A percentile compares a stretch with the other conserved stretches of the same genome.
Conservation (phyloP, 2,113 vertebrate genomes). For the Corapipo altera region DNA sequence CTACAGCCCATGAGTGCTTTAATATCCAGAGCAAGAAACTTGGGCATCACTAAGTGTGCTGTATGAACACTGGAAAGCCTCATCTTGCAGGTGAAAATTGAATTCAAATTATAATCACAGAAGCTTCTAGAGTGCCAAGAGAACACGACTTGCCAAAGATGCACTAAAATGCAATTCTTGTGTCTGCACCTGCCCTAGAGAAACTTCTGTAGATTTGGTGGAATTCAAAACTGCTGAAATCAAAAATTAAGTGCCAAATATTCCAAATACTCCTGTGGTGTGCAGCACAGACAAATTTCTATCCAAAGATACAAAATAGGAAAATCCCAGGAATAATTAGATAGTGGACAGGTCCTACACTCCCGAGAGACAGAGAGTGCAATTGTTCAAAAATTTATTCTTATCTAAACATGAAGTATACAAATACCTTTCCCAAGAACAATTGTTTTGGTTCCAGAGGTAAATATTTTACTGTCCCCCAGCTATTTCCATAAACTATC, state of each 20-base stretch:
- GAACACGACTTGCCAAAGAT: neutral
- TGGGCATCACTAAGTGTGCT: neutral
- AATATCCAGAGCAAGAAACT: neutral
- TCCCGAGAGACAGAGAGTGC: neutral
- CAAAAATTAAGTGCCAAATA: neutral
- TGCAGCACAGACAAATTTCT: neutral
- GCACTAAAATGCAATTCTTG: neutral
- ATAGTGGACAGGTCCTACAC: accelerated
- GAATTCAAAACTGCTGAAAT: neutral
- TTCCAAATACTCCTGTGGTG: neutral
- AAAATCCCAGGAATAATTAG: neutral
- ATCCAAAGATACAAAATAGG: neutral
- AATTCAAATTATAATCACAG: neutral
- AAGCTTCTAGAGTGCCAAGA: neutral
- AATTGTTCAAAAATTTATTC: neutral
- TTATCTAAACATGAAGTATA: neutral
- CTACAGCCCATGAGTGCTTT: neutral
- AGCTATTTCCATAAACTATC: neutral
- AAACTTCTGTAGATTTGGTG: neutral
- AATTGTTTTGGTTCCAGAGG: neutral
- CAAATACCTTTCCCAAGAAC: neutral
- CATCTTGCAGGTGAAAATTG: neutral
- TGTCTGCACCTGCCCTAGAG: neutral
- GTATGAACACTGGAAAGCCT: neutral
- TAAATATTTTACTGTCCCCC: neutral